phyloP scores from a whole-genome alignment of 2,888 invertebrate genomes.

The Apoda limacodes region DNA sequence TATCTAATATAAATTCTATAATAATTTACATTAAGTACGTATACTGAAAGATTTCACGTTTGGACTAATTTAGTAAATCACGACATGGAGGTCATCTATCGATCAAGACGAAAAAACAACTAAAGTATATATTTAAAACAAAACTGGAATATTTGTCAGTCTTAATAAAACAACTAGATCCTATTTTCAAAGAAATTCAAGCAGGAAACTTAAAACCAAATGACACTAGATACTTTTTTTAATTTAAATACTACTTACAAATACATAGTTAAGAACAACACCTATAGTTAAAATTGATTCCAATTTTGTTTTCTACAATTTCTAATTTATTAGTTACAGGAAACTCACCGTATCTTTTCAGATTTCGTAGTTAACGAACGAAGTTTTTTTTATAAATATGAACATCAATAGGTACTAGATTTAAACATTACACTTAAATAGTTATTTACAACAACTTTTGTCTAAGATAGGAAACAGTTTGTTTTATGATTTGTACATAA shows the following conservation, averaged over 20 bases:
- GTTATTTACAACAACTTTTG: slow-evolving; percentile 57
- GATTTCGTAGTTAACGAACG: slow-evolving; percentile 25
- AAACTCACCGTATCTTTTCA: slow-evolving; percentile 56
- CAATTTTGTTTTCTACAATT: slow-evolving; percentile 59
- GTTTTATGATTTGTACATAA: slow-evolving; percentile 56
- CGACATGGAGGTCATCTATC: slow-evolving; percentile 43
- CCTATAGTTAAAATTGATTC: slow-evolving; percentile 52
- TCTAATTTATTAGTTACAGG: slow-evolving; percentile 62
- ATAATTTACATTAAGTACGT: slow-evolving; percentile 69
- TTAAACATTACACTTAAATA: slow-evolving; percentile 53
- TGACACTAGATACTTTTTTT: slow-evolving; percentile 26
- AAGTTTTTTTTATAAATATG: slow-evolving; percentile 24
- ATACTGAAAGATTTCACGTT: slow-evolving; percentile 66
- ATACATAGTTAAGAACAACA: slow-evolving; percentile 51
- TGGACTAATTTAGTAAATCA: slow-evolving; percentile 64
- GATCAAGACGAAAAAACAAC: slow-evolving; percentile 33
- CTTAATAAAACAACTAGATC: slow-evolving; percentile 60
- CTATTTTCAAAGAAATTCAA: slow-evolving; percentile 30
- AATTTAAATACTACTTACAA: slow-evolving; percentile 55
- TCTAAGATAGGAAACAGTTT: slow-evolving; percentile 68
- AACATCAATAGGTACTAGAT: slow-evolving; percentile 65
- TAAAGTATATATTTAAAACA: slow-evolving; percentile 37
- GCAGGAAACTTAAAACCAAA: slow-evolving; percentile 30
- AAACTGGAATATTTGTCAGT: slow-evolving; percentile 65
- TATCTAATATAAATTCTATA: slow-evolving; percentile 69